Conservation (phyloP, 1,140 invertebrate genomes). For the Bombus waltoni region DNA sequence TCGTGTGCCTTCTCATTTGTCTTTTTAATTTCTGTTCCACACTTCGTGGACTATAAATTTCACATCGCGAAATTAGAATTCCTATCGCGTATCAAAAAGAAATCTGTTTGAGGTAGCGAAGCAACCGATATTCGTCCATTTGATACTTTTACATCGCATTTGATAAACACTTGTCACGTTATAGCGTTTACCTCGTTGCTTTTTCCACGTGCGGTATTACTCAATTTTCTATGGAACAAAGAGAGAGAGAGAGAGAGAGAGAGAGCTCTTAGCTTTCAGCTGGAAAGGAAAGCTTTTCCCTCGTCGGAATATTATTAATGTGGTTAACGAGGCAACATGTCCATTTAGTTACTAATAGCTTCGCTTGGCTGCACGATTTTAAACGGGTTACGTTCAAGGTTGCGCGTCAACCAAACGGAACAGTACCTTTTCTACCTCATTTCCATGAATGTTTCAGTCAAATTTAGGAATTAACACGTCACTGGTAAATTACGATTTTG, state of each 20-base stretch:
- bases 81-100: too few relatives aligned
- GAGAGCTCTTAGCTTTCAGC: neutral
- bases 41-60: neutral
- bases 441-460: neutral
- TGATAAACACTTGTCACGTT: neutral
- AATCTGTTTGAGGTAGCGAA: too few relatives aligned
- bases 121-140: too few relatives aligned
- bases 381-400: slow-evolving; percentile 31
- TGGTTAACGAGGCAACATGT: slow-evolving; percentile 10
- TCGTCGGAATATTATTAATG: slow-evolving; percentile 9
- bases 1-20: neutral
- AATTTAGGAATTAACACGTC: too few relatives aligned
- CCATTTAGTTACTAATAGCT: slow-evolving; percentile 33
- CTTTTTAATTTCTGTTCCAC: neutral
- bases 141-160: neutral
- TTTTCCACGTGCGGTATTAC: too few relatives aligned
- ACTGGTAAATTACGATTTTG: too few relatives aligned
- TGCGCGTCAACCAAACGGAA: neutral
- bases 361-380: neutral
- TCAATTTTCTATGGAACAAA: neutral
- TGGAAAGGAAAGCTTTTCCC: neutral
- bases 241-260: slow-evolving; percentile 7
- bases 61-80: neutral
- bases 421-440: neutral
- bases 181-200: too few relatives aligned